A percentile compares a stretch with the other conserved stretches of the same genome.
These are phyloP conservation scores for Bombus pyrosoma DNA, from an alignment of 1,140 invertebrate genomes.

Conservation along the genomic window DNA sequence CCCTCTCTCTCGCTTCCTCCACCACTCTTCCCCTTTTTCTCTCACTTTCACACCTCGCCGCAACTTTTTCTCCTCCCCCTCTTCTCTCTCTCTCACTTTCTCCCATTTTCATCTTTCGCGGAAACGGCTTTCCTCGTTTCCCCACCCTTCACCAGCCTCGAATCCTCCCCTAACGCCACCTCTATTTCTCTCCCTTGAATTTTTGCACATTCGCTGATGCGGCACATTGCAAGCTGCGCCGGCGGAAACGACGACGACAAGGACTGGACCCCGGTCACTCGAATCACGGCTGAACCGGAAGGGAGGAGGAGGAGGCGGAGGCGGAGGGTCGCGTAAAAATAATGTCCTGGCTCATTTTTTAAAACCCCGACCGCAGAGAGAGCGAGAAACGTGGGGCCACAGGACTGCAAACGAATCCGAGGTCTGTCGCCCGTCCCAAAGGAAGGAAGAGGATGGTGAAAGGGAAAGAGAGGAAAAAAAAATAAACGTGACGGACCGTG, in stretches of 20 bases:
- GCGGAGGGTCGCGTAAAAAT: conserved; percentile 71
- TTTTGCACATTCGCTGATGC: conserved; percentile 77
- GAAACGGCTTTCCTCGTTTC: not conserved
- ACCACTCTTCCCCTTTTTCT: conserved; percentile 2
- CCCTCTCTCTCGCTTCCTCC: not conserved
- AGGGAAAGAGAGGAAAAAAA: conserved; percentile 18
- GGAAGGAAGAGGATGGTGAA: not conserved
- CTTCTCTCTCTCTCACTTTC: not conserved
- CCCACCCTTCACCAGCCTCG: not conserved
- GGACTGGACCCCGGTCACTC: conserved; percentile 61
- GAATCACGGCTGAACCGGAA: conserved; percentile 32
- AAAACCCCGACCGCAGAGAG: conserved; percentile 54
- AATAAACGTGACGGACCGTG: conserved; percentile 75
- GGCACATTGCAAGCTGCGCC: conserved; percentile 72
- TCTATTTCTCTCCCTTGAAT: conserved; percentile 59
- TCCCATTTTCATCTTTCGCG: no score
- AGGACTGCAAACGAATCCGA: conserved; percentile 25
- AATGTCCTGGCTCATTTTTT: conserved; percentile 79
- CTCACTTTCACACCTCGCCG: conserved; percentile 35
- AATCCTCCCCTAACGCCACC: not conserved
- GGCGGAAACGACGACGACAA: conserved; percentile 62
- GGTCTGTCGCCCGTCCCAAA: not conserved
- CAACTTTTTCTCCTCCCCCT: conserved; percentile 36
- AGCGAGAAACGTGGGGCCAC: conserved; percentile 27
- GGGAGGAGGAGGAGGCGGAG: conserved; percentile 29